Base-by-base conservation (phyloP, 2,113 vertebrate genomes). In the Zapus hudsonius region DNA sequence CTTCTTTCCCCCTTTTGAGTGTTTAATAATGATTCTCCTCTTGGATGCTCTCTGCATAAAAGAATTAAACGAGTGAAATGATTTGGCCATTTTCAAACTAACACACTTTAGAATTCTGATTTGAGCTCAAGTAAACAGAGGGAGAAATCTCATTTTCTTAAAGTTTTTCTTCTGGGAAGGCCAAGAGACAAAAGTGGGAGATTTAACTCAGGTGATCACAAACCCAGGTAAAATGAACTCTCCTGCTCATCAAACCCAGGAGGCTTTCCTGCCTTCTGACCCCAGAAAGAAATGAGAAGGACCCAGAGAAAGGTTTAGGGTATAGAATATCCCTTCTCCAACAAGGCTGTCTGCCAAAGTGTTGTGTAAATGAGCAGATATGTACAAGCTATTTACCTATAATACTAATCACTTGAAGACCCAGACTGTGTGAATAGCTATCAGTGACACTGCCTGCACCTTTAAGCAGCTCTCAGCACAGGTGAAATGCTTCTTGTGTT, bases 81-180 rank as follows among this genome's bases (percentile, higher is more conserved):
- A 95, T 94, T 95, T 44, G 92, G 91, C 87, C 63, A 90, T 86
- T 83, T 95, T 93, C 95, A 89, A 92, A 84, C 47, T 79, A 87
- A 84, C 79, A 94, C 80, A 97, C 95, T 97, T 97, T 96, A 92
- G 94, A 96, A 97, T 96, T 89, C 96, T 88, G 87, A 98, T 96
- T 88, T 89, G 94, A 96, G 96, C 96, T 95, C 88, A 96, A 94
- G 88, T 81, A 94, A 96, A 93, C 79, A 97, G 93, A 92, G 95
- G 92, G 55, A 1, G 0, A 33, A 4, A 80, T 91, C 61, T 94
- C 78, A 70, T 95, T 88, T 93, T 93, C 80, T 81, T n/a, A 57
- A 87, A 90, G 82, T 94, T 91, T 92, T 91, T 79, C 89, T 90
- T 12, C 66, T 38, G 88, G 31, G 47, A 90, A 96, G 95, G 96